phyloP scores from a whole-genome alignment of 1,140 invertebrate genomes.

The Bombyx mandarina region DNA sequence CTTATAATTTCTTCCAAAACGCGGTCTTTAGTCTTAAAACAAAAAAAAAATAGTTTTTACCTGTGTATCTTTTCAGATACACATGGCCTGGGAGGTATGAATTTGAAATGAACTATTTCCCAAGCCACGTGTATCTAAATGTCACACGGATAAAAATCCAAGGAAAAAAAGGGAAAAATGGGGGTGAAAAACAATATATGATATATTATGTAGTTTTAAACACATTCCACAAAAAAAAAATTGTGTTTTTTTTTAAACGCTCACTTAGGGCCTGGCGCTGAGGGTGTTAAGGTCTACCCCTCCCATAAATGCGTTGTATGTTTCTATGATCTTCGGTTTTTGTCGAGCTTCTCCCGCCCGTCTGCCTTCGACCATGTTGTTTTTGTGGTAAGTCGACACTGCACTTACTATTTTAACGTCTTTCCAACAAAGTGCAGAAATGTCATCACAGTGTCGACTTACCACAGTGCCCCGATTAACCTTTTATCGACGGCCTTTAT shows the following conservation, averaged over 20 bases:
- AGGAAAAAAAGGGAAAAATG: conserved; percentile 3
- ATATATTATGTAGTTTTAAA: conserved; percentile 9
- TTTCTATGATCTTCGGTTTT: not conserved
- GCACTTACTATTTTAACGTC: too few relatives aligned
- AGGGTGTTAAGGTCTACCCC: too few relatives aligned
- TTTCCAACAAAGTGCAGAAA: too few relatives aligned
- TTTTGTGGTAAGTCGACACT: too few relatives aligned
- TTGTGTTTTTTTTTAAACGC: conserved; percentile 4
- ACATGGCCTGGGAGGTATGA: conserved; percentile 9
- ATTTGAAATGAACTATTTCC: conserved; percentile 12
- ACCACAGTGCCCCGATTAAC: too few relatives aligned
- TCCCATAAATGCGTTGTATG: too few relatives aligned
- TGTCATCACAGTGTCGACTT: too few relatives aligned
- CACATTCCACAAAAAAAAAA: conserved; percentile 5
- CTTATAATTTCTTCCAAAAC: conserved; percentile 3
- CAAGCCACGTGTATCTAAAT: conserved; percentile 9
- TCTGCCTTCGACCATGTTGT: too few relatives aligned
- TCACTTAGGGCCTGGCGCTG: conserved; percentile 4
- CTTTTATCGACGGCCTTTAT: too few relatives aligned
- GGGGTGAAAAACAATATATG: conserved; percentile 3
- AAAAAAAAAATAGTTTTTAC: conserved; percentile 2
- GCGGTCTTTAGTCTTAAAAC: not conserved
- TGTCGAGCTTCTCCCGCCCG: too few relatives aligned
- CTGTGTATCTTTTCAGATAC: conserved; percentile 8
- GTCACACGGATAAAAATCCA: conserved; percentile 12